Base-by-base conservation (phyloP, 2,113 vertebrate genomes). In the Willisornis vidua region DNA sequence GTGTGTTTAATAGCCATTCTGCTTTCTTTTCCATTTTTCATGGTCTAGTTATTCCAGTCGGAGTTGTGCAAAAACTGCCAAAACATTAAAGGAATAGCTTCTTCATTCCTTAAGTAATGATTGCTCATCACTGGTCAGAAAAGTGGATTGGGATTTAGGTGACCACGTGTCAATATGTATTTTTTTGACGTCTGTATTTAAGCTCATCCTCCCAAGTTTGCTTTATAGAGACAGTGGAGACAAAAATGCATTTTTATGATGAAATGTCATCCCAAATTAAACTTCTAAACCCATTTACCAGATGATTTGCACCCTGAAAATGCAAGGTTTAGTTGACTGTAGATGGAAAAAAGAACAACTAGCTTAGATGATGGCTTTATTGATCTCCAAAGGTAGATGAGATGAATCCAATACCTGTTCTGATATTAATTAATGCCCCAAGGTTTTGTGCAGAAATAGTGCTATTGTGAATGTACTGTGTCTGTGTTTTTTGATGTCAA, bases 91-190 rank as follows among this genome's bases (percentile, higher is more conserved):
- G 52, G 67, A 94, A 65, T 75, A 25, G 12, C 25, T 78, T 57
- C 45, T 92, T 87, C 52, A 62, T 93, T 87, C 61, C 86, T 95
- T 90, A 71, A 85, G 43, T 37, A 94, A 63, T 81, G 48, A 59
- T 83, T 93, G 26, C 46, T 45, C 12, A 70, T 90, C 55, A 28
- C 33, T 80, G 26, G 3, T 87, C 58, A 80, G 59, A 70, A 12
- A 77, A 76, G 25, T 49, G 46, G 19, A 22, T n/a, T 76, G 37
- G 51, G 37, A 88, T 93, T 95, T 43, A 62, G 18, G 18, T 83
- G 63, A 77, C 59, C 75, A 62, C 8, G 20, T 76, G 43, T 80
- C 68, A 83, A 3, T 83, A 79, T 66, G n/a, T 83, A 24, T 19
- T 43, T 3, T 87, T 89, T 82, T 76, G 37, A 49, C 25, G 61